phyloP scores from a whole-genome alignment of 1,140 invertebrate species.

The Andrena cerasifolii region DNA sequence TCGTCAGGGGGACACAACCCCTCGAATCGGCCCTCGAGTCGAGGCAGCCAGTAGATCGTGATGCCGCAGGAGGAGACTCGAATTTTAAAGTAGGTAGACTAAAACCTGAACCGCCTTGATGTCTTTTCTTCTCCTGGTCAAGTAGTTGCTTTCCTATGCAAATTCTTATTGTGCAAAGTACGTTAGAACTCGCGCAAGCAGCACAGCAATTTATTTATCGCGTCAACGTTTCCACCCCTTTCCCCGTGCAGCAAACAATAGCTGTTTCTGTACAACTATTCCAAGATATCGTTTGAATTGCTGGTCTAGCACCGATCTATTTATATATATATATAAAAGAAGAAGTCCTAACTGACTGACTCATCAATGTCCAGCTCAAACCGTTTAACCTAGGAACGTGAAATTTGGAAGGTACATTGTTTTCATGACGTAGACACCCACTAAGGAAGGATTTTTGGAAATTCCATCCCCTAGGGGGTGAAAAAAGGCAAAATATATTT shows the following conservation, averaged over 20 bases:
- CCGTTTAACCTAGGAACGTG: no score
- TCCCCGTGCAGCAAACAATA: background rate
- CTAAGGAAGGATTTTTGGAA: no score
- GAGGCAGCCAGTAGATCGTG: conserved; percentile 55
- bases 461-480: no score
- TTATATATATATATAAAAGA: no score
- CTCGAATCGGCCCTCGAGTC: conserved; percentile 63
- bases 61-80: conserved; percentile 42
- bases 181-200: background rate
- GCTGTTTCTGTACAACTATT: background rate
- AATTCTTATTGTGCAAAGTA: background rate
- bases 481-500: no score
- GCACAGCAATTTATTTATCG: background rate
- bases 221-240: no score
- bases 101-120: conserved; percentile 7
- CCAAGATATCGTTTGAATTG: no score
- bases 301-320: no score
- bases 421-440: no score
- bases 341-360: no score
- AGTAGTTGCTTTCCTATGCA: background rate
- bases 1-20: conserved; percentile 67
- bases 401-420: no score
- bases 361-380: no score
- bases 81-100: conserved; percentile 62
- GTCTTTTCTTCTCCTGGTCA: background rate